Evolutionary conservation across 2,113 vertebrate genomes (phyloP).

Genomic region (Vulpes lagopus): DNA sequence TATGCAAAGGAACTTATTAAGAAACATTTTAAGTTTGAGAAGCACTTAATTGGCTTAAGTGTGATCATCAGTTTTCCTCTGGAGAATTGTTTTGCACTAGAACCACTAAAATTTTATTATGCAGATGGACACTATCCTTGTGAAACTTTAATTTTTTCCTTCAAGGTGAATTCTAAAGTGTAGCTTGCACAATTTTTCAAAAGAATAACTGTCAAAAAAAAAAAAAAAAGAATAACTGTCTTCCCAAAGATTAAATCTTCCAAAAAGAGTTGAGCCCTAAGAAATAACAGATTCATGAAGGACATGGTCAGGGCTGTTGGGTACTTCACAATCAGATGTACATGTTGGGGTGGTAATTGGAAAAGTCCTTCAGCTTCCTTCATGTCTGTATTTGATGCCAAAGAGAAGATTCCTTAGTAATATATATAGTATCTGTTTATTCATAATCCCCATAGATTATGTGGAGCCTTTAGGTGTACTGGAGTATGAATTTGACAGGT

Average conservation of each 20-base stretch:
- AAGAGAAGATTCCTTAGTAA: background rate
- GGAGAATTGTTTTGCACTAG: background rate
- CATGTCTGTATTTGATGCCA: background rate
- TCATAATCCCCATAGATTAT: background rate
- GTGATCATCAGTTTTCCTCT: background rate
- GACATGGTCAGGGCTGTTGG: background rate
- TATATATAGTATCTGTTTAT: background rate
- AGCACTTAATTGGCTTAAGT: background rate
- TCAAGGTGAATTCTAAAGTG: background rate
- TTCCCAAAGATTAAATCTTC: background rate
- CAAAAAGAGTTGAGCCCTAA: background rate
- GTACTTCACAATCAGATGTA: background rate
- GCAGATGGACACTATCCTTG: background rate
- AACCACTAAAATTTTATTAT: background rate
- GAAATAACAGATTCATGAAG: background rate
- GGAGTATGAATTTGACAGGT: background rate
- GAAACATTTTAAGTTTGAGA: background rate
- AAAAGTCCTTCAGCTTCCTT: background rate
- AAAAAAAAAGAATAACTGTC: background rate
- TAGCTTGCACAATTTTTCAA: background rate
- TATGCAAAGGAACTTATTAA: background rate
- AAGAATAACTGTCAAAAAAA: background rate
- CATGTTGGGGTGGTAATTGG: background rate
- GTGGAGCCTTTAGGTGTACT: background rate
- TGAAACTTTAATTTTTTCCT: background rate